Base-by-base conservation (phyloP, 2,888 invertebrate genomes). In the Tetragonisca angustula region DNA sequence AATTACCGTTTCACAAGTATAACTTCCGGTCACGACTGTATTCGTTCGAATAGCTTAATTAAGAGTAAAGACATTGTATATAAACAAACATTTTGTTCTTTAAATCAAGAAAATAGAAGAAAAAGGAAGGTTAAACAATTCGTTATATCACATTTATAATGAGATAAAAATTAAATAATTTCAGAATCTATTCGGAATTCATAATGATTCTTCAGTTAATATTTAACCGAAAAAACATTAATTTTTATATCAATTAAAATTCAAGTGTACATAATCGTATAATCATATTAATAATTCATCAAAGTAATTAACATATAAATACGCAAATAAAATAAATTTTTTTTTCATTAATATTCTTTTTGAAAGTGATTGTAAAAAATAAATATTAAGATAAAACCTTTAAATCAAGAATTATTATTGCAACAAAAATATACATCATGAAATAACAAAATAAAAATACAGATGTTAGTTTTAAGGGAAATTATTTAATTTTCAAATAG, bases 1-100 rank as follows among this genome's bases (percentile, higher is more conserved):
- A 87, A 79, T 82, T 62, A 59, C 74, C 69, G 75, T 72, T 79
- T 76, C 78, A 68, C 71, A 56, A 70, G 64, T 79, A 69, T 67
- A 69, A 81, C 84, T 83, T 83, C 85, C 84, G 77, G 64, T n/a
- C 61, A 27, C 61, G 21, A 43, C 52, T 52, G 59, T 62, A 68
- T 65, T 68, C 59, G 36, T 67, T 74, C 59, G 73, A 70, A 77
- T 74, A 67, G n/a, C 32, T 59, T 59, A 73, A 76, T 72, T 77
- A 69, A n/a, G 27, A 71, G 36, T 71, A 50, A 54, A 62, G 56
- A 68, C 54, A 54, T 21, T 69, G 61, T 50, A 50, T 73, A 56
- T 24, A 69, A 79, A 62, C n/a, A 74, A 61, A 68, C 43, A 0
- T 0, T 6, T 43, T 13, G 19, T 21, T 59, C 17, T 52, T 49